Evolutionary conservation across 2,113 vertebrate species (phyloP).

Genomic region (Labrus mixtus): DNA sequence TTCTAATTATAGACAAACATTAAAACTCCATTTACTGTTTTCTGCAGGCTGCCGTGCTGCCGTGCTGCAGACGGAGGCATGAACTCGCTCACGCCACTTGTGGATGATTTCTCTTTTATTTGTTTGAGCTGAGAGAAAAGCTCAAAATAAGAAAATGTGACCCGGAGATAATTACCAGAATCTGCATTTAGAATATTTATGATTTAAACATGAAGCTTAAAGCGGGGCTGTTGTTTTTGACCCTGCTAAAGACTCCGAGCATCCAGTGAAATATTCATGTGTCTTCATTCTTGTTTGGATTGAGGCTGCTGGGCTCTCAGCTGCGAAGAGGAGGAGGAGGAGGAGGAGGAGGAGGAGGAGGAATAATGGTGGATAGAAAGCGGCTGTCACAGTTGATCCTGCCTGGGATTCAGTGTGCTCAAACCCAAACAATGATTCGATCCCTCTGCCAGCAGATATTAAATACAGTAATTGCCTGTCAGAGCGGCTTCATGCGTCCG

Average conservation of each 20-base stretch:
- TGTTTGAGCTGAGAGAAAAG: neutral
- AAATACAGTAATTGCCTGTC: conserved; percentile 64
- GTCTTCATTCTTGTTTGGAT: conserved; percentile 39
- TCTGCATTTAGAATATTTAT: conserved; percentile 30
- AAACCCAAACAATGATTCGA: conserved; percentile 44
- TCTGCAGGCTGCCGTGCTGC: conserved; percentile 26
- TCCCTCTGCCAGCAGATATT: conserved; percentile 54
- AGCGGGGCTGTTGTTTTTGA: conserved; percentile 28
- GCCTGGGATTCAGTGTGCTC: conserved; percentile 27
- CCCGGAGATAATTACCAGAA: conserved; percentile 26
- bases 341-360: conserved; percentile 7
- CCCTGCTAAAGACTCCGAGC: conserved; percentile 14
- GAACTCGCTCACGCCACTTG: conserved; percentile 4
- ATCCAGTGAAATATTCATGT: conserved; percentile 44
- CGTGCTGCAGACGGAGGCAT: conserved; percentile 19
- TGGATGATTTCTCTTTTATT: conserved; percentile 27
- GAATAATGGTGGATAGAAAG: conserved; percentile 30
- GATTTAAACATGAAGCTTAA: conserved; percentile 33
- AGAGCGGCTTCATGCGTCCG: conserved; percentile 5
- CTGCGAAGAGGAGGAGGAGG: neutral
- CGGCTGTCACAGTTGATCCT: conserved; percentile 43
- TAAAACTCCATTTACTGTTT: conserved; percentile 70
- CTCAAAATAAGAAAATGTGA: neutral
- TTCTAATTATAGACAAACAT: conserved; percentile 81
- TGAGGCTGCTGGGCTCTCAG: neutral